These are phyloP conservation scores for Drosophila barbarae DNA, from an alignment of 2,888 invertebrate genomes.

Conservation along the genomic window DNA sequence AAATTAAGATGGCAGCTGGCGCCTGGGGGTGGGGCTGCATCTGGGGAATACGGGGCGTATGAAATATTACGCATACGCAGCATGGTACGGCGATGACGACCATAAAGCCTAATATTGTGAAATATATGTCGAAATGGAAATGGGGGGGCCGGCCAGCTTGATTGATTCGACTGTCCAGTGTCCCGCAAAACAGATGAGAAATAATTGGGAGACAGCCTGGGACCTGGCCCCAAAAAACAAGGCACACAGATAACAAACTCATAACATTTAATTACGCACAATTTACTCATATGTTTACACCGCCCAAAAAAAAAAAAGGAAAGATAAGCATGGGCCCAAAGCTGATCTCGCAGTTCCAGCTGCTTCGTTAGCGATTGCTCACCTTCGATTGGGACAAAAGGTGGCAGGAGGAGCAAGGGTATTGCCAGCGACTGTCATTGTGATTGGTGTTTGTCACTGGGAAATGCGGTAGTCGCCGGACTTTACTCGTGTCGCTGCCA, in stretches of 20 bases:
- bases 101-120: constrained; percentile 45
- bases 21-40: constrained; percentile 16
- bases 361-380: constrained; percentile 32
- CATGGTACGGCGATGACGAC: constrained; percentile 21
- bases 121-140: constrained; percentile 33
- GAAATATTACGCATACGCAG: constrained; percentile 65
- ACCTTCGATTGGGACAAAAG: constrained; percentile 12
- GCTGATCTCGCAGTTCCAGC: constrained; percentile 26
- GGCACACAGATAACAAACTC: constrained; percentile 60
- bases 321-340: constrained; percentile 25
- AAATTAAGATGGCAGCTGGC: constrained; percentile 39
- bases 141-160: constrained; percentile 32
- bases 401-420: neutral
- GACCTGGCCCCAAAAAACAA: constrained; percentile 25
- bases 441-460: constrained; percentile 15
- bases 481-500: constrained; percentile 33
- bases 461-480: constrained; percentile 42
- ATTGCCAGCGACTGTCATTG: constrained; percentile 9
- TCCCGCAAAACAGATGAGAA: constrained; percentile 21
- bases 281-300: constrained; percentile 65
- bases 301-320: constrained; percentile 38
- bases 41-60: constrained; percentile 45
- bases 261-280: constrained; percentile 71
- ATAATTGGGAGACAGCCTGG: constrained; percentile 40
- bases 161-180: constrained; percentile 53